phyloP scores from a whole-genome alignment of 2,797 vertebrate species.

The Hemibagrus guttatus region DNA sequence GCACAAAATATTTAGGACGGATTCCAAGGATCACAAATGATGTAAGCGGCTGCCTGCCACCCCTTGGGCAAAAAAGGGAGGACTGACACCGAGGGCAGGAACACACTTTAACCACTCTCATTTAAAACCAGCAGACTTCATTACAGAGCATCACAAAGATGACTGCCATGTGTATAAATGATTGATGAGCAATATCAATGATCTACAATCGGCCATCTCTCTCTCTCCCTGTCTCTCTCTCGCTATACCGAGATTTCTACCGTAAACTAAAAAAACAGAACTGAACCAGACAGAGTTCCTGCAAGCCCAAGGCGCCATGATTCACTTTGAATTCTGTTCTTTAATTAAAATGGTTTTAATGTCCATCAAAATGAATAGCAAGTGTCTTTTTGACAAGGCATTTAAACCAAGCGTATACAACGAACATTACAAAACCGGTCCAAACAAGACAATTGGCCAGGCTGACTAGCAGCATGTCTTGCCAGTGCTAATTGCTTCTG shows the following conservation, averaged over 20 bases:
- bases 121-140: conserved; percentile 51
- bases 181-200: conserved; percentile 16
- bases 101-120: conserved; percentile 45
- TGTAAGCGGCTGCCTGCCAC: conserved; percentile 72
- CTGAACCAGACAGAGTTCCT: background rate
- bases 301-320: background rate
- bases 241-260: background rate
- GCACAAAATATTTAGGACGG: conserved; percentile 58
- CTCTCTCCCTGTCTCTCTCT: background rate
- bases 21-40: conserved; percentile 59
- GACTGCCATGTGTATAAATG: background rate
- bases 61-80: conserved; percentile 63
- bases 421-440: background rate
- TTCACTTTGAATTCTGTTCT: background rate
- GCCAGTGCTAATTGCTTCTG: background rate
- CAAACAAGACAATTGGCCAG: background rate
- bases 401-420: background rate
- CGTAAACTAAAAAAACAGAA: background rate
- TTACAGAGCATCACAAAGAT: conserved; percentile 53
- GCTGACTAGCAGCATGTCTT: background rate
- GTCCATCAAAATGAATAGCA: background rate
- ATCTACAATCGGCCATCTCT: background rate
- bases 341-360: conserved; percentile 12
- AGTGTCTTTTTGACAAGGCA: background rate
- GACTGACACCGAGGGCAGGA: conserved; percentile 40